Evolutionary conservation across 2,113 vertebrate genomes (phyloP).

Genomic region (Gorsachius goisagi): DNA sequence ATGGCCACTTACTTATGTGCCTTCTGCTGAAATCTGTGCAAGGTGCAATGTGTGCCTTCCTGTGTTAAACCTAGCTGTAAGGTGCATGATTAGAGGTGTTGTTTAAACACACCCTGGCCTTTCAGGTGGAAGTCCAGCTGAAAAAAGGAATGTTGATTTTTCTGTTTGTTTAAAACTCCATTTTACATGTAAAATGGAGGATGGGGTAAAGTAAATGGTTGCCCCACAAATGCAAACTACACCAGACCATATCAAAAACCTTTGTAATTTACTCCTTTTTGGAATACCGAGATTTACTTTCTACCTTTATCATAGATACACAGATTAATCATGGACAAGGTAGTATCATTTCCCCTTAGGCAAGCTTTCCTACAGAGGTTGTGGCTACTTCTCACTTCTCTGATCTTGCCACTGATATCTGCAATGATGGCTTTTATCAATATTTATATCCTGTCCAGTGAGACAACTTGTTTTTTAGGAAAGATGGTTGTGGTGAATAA

Average conservation of each 20-base stretch:
- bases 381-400: constrained; percentile 31
- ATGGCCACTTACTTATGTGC: background rate
- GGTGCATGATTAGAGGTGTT: background rate
- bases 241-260: background rate
- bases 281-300: constrained; percentile 11
- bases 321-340: background rate
- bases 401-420: constrained; percentile 49
- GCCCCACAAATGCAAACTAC: background rate
- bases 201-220: background rate
- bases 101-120: background rate
- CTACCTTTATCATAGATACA: background rate
- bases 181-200: background rate
- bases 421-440: constrained; percentile 59
- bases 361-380: constrained; percentile 9
- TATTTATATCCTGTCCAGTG: constrained; percentile 65
- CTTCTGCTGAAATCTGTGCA: background rate
- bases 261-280: background rate
- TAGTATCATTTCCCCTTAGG: constrained; percentile 30
- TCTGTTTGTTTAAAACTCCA: background rate
- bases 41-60: background rate
- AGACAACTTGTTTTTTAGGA: constrained; percentile 48
- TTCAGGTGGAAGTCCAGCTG: background rate
- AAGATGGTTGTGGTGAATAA: constrained; percentile 38
- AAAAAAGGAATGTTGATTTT: background rate
- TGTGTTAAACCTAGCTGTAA: background rate